phyloP scores from a whole-genome alignment of 2,797 vertebrate genomes.

The Hybognathus amarus region DNA sequence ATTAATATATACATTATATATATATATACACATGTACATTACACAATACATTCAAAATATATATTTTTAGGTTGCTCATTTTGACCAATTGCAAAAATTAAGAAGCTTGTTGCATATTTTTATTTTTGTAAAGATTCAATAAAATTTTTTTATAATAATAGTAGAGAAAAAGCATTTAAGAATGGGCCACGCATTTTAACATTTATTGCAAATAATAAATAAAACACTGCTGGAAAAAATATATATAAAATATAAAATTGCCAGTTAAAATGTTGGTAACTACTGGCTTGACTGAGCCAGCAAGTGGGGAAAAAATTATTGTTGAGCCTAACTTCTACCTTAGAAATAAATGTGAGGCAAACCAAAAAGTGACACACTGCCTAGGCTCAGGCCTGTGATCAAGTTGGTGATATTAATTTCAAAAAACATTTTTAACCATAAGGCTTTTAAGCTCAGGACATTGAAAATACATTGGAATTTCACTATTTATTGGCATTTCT shows the following conservation, averaged over 20 bases:
- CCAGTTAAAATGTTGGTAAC: background rate
- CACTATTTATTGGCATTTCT: conserved; percentile 17
- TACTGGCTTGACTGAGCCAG: background rate
- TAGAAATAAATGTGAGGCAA: background rate
- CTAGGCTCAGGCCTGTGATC: background rate
- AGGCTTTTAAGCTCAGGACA: conserved; percentile 37
- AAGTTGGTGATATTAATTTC: conserved; percentile 5
- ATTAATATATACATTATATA: too few relatives aligned
- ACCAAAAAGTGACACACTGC: background rate
- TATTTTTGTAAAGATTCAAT: background rate
- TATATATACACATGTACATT: too few relatives aligned
- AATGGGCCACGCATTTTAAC: background rate
- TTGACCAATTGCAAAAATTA: background rate
- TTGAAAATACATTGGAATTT: conserved; percentile 8
- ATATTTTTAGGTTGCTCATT: too few relatives aligned
- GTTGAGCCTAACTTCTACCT: background rate
- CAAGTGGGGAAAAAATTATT: background rate
- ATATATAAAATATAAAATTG: background rate
- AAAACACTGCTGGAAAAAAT: background rate
- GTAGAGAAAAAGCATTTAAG: too few relatives aligned
- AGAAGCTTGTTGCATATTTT: background rate
- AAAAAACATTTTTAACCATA: conserved; percentile 26
- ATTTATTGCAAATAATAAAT: background rate
- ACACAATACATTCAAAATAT: background rate
- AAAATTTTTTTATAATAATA: too few relatives aligned